Percentiles rank a stretch among this genome's conserved stretches.
Evolutionary conservation across 2,113 vertebrate genomes (phyloP).

Genomic region (Colius striatus): DNA sequence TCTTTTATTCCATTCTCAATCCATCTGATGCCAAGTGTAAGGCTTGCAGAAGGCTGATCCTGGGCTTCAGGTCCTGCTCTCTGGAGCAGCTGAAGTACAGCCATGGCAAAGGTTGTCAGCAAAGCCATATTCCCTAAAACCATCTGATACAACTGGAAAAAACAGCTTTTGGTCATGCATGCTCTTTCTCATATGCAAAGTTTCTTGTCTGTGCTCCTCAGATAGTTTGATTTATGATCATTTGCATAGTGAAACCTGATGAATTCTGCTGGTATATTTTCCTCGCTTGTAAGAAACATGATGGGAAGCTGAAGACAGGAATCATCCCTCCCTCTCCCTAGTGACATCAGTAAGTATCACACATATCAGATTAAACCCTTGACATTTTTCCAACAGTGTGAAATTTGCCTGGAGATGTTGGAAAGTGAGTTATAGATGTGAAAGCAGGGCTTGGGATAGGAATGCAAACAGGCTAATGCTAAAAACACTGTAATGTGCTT

Average conservation of each 20-base stretch:
- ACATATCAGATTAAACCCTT: conserved; percentile 63
- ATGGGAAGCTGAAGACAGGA: conserved; percentile 24
- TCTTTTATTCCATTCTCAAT: background rate
- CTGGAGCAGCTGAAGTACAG: background rate
- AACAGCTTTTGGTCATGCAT: background rate
- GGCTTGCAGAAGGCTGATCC: background rate
- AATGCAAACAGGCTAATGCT: conserved; percentile 28
- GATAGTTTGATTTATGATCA: conserved; percentile 20
- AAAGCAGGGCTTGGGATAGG: conserved; percentile 42
- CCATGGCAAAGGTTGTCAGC: background rate
- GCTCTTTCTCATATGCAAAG: background rate
- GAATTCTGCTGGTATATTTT: conserved; percentile 30
- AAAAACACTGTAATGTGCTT: background rate
- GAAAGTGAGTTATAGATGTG: conserved; percentile 61
- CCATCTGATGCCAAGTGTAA: background rate
- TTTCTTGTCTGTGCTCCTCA: conserved; percentile 17
- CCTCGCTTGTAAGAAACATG: background rate
- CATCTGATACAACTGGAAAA: background rate
- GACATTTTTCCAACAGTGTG: conserved; percentile 59
- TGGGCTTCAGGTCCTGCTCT: background rate
- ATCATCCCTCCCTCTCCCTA: conserved; percentile 25
- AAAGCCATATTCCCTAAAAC: background rate
- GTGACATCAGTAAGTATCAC: conserved; percentile 66
- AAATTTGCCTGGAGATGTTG: conserved; percentile 61
- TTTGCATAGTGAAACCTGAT: background rate